Evolutionary conservation across 2,888 invertebrate species (phyloP), one percentile per base, ranked within the genome.

Genomic region (Melinaea marsaeus): DNA sequence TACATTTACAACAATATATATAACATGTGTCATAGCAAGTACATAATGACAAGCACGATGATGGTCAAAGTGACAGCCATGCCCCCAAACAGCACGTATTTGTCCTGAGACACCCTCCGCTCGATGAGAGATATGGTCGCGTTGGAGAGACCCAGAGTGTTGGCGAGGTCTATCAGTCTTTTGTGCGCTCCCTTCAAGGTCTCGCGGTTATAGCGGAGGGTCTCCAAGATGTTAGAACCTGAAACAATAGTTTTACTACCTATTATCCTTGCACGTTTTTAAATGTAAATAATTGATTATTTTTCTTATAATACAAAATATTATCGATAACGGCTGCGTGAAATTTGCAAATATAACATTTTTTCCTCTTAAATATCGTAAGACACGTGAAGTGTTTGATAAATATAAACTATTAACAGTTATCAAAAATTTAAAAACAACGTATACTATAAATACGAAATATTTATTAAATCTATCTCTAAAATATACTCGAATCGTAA

Each of bases 51-150:
- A 67, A 98, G 85, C 64, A 94, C 92, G 79, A 99, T 96, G 62
- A 98, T 92, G 61, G 95, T 77, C 63, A 95, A 82, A 0, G 98
- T 98, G 13, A 97, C 83, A 57, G 96, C 81, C 95, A 98, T 96
- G 59, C 98, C 98, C 5, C 95, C 95, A 65, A 96, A 92, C 66
- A 99, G 90, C 69, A 99, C 92, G 77, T 95, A 95, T 83, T 97
- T 97, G 84, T 99, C 99, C 79, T 98, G 96, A 1, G 93, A 90
- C 6, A 95, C 95, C 72, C 99, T 88, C 61, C 95, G 92, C 79
- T 99, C 98, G 72, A 99, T 98, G 48, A 98, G 90, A 70, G 97
- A 94, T 94, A 99, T 98, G 0, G 98, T 98, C 7, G 98, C 97
- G 81, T 98, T 98, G 6, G 98, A 98, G 58, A 99, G 89, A 0